phyloP scores from a whole-genome alignment of 1,140 invertebrate species.

The Lysiphlebus fabarum region DNA sequence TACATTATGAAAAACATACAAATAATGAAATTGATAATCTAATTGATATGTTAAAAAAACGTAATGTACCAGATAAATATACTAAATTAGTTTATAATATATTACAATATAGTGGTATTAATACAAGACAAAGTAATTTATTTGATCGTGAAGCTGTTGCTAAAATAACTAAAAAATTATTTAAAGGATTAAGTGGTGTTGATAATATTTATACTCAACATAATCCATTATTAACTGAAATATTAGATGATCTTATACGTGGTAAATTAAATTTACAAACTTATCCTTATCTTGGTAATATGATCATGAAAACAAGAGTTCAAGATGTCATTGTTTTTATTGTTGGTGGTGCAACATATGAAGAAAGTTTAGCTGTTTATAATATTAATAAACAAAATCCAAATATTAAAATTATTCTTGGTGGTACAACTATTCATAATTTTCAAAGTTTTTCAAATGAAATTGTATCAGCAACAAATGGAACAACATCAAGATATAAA shows the following conservation, averaged over 20 bases:
- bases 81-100: slow-evolving; percentile 66
- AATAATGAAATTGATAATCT: slow-evolving; percentile 79
- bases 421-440: slow-evolving; percentile 90
- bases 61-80: slow-evolving; percentile 61
- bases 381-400: slow-evolving; percentile 74
- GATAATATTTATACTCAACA: slow-evolving; percentile 98
- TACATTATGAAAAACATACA: slow-evolving; percentile 87
- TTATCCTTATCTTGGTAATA: slow-evolving; percentile 77
- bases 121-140: slow-evolving; percentile 75
- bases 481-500: slow-evolving; percentile 43
- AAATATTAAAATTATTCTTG: slow-evolving; percentile 78
- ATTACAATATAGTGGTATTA: slow-evolving; percentile 77
- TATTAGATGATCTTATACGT: slow-evolving; percentile 84
- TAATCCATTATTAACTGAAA: slow-evolving; percentile 79
- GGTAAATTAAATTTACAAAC: slow-evolving; percentile 77
- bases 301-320: slow-evolving; percentile 57
- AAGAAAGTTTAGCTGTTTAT: slow-evolving; percentile 87
- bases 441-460: slow-evolving; percentile 76
- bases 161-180: slow-evolving; percentile 86
- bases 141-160: slow-evolving; percentile 84
- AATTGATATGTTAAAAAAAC: slow-evolving; percentile 69
- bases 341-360: slow-evolving; percentile 95
- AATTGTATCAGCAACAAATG: slow-evolving; percentile 57
- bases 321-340: slow-evolving; percentile 94
- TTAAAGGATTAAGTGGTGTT: slow-evolving; percentile 84